Conservation (phyloP, 2,113 vertebrate genomes). For the Brachirus orientalis region DNA sequence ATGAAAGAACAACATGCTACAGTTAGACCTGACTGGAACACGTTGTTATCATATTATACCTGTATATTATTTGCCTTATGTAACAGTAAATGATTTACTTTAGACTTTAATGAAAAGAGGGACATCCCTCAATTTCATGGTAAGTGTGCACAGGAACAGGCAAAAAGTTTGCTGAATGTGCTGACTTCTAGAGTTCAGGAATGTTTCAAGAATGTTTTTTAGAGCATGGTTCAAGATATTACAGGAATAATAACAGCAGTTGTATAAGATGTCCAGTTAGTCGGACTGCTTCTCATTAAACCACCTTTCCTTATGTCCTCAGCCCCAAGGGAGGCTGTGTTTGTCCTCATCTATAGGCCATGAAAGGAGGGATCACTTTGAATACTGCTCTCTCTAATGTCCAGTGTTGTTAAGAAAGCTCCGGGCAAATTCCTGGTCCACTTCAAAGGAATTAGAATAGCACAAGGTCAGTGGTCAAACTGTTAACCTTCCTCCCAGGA, state of each 20-base stretch:
- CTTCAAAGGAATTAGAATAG: conserved; percentile 58
- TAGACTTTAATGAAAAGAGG: not conserved
- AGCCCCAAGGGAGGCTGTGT: conserved; percentile 23
- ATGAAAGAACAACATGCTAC: not conserved
- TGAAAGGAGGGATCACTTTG: conserved; percentile 44
- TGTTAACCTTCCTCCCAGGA: conserved; percentile 44
- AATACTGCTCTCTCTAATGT: conserved; percentile 34
- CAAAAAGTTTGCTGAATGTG: no score
- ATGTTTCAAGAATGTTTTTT: no score
- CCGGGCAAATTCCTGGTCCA: conserved; percentile 35
- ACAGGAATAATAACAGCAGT: no score
- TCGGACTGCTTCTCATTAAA: conserved; percentile 36
- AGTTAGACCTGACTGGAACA: not conserved
- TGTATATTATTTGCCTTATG: not conserved
- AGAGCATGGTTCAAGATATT: no score
- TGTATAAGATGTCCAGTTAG: not conserved
- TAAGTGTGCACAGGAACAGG: no score
- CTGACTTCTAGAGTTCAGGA: no score
- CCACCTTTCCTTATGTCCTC: conserved; percentile 32
- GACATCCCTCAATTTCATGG: no score
- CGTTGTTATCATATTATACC: not conserved
- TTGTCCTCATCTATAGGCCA: conserved; percentile 43
- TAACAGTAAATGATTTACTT: conserved; percentile 15
- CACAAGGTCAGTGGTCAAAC: conserved; percentile 52
- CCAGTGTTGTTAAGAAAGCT: conserved; percentile 39